Conservation (phyloP, 2,888 invertebrate species). For the Dryococelus australis region DNA sequence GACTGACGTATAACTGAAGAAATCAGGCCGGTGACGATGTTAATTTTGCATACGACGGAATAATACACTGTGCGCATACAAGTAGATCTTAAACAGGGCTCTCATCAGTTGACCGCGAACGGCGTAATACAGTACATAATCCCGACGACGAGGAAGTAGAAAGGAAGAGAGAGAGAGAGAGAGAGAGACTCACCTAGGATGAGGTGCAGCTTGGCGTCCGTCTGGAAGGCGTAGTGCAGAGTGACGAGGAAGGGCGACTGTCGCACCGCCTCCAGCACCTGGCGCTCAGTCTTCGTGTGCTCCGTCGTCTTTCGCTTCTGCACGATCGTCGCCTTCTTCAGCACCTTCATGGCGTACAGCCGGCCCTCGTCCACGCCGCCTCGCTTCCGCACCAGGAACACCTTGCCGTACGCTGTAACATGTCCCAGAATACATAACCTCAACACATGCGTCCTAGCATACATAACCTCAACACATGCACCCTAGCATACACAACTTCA, state of each 20-base stretch:
- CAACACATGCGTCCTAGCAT: no score
- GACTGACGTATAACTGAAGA: no score
- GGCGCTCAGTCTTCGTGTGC: conserved; percentile 95
- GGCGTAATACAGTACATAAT: no score
- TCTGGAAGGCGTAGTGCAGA: conserved; percentile 98
- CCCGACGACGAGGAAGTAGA: background rate
- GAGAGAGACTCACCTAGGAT: conserved; percentile 81
- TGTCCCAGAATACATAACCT: background rate
- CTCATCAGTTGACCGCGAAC: no score
- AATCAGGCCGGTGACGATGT: no score
- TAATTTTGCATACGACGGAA: no score
- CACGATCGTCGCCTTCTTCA: conserved; percentile 94
- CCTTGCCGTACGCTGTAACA: conserved; percentile 89
- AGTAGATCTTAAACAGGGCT: no score
- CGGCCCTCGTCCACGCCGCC: conserved; percentile 86
- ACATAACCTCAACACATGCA: conserved; percentile 48
- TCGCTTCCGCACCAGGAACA: conserved; percentile 93
- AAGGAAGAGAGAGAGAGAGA: background rate
- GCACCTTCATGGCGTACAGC: conserved; percentile 97
- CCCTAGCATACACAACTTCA: no score
- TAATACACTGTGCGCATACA: no score
- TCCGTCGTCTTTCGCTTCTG: conserved; percentile 96
- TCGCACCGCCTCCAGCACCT: conserved; percentile 94
- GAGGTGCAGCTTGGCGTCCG: conserved; percentile 94
- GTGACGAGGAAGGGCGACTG: conserved; percentile 96